These are phyloP conservation scores for Lucilia cuprina DNA, from an alignment of 1,140 invertebrate genomes.

Conservation along the genomic window DNA sequence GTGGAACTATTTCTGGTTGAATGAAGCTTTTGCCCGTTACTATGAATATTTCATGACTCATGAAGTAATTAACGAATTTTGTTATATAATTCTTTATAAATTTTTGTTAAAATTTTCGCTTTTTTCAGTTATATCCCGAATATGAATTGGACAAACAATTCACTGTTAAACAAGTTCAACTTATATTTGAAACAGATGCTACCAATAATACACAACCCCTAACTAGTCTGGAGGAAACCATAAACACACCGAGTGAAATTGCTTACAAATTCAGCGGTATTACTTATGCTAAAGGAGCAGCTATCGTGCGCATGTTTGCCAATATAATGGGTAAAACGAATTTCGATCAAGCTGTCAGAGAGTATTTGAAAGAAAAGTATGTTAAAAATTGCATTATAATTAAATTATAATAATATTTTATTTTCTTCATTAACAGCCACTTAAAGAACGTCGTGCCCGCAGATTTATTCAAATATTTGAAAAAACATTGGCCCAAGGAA, in stretches of 20 bases:
- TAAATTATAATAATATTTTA: neutral
- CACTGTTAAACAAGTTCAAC: slow-evolving; percentile 71
- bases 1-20: slow-evolving; percentile 75
- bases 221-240: slow-evolving; percentile 63
- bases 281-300: slow-evolving; percentile 72
- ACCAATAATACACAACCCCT: slow-evolving; percentile 68
- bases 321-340: slow-evolving; percentile 71
- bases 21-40: slow-evolving; percentile 74
- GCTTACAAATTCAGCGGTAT: slow-evolving; percentile 67
- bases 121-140: slow-evolving; percentile 50
- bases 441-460: slow-evolving; percentile 41
- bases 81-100: neutral
- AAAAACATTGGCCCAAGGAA: slow-evolving; percentile 41
- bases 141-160: slow-evolving; percentile 67
- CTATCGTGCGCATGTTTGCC: slow-evolving; percentile 77
- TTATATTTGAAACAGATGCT: slow-evolving; percentile 71
- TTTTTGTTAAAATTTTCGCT: neutral
- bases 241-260: slow-evolving; percentile 62
- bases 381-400: slow-evolving; percentile 7
- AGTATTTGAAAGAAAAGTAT: slow-evolving; percentile 68
- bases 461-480: slow-evolving; percentile 44
- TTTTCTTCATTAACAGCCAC: slow-evolving; percentile 37
- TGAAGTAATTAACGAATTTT: slow-evolving; percentile 62
- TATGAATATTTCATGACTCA: slow-evolving; percentile 69
- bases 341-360: slow-evolving; percentile 69